These are phyloP conservation scores for Neelides sp. DNA, from an alignment of 1,140 invertebrate genomes.

Conservation along the genomic window DNA sequence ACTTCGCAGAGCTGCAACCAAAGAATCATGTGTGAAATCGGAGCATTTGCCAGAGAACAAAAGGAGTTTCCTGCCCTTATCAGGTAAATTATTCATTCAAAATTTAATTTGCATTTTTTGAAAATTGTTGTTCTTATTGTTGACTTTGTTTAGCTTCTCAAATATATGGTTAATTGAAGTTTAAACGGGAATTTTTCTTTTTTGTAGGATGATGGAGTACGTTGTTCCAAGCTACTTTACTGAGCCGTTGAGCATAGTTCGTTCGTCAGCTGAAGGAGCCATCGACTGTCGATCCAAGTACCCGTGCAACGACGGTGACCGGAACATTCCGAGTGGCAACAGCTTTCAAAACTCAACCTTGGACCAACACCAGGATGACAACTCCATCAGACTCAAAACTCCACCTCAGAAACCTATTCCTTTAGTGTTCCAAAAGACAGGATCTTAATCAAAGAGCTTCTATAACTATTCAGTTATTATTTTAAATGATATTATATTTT, in stretches of 20 bases:
- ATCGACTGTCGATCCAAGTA: slow-evolving; percentile 4
- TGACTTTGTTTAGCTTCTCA: neutral
- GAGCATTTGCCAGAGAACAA: neutral
- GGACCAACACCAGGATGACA: too few species aligned
- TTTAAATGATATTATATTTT: too few species aligned
- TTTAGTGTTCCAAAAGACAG: too few species aligned
- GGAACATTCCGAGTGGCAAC: too few species aligned
- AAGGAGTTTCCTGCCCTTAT: slow-evolving; percentile 2
- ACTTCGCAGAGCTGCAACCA: slow-evolving; percentile 6
- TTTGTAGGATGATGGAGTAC: slow-evolving; percentile 1
- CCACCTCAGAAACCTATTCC: too few species aligned
- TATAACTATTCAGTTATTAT: too few species aligned
- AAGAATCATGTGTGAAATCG: slow-evolving; percentile 1
- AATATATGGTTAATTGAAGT: neutral
- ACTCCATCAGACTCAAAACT: too few species aligned
- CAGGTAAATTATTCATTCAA: neutral
- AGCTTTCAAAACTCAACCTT: too few species aligned
- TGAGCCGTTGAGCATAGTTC: neutral
- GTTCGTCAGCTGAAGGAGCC: slow-evolving; percentile 2
- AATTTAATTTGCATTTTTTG: neutral
- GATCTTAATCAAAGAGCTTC: too few species aligned
- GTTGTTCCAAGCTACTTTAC: neutral
- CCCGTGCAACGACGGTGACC: neutral
- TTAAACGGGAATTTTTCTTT: slow-evolving; percentile 2
- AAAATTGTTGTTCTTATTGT: neutral